Conservation (phyloP, 2,888 invertebrate genomes). For the Pteria penguin region DNA sequence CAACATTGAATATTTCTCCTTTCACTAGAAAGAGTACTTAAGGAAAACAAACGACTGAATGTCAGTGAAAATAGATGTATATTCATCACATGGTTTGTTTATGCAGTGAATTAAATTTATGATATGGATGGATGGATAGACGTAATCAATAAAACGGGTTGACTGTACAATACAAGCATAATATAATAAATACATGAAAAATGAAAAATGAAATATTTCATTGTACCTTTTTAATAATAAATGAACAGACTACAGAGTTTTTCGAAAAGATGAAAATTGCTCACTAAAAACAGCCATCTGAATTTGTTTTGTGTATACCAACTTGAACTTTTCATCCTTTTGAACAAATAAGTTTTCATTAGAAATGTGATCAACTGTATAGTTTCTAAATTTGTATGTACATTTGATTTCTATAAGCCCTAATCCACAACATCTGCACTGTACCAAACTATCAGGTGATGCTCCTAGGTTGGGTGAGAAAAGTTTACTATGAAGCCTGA, state of each 20-base stretch:
- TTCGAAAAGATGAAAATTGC: not conserved
- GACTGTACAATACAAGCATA: no score
- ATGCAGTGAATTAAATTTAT: no score
- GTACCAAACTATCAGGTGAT: slow-evolving; percentile 12
- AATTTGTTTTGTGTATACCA: slow-evolving; percentile 21
- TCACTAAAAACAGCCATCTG: not conserved
- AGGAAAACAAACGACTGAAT: slow-evolving; percentile 26
- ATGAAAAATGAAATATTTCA: no score
- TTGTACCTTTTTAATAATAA: no score
- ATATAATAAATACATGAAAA: no score
- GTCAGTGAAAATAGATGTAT: slow-evolving; percentile 24
- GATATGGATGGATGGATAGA: no score
- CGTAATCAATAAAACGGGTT: no score
- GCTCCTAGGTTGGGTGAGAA: slow-evolving; percentile 9
- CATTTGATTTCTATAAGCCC: slow-evolving; percentile 1
- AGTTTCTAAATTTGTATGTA: slow-evolving; percentile 16
- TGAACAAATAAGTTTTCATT: slow-evolving; percentile 11
- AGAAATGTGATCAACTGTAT: slow-evolving; percentile 15
- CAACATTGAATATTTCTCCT: slow-evolving; percentile 25
- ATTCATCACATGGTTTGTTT: no score
- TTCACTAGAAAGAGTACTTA: slow-evolving; percentile 25
- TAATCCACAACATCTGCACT: slow-evolving; percentile 14
- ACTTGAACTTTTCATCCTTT: slow-evolving; percentile 2
- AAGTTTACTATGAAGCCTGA: slow-evolving; percentile 7
- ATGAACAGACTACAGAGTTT: no score